Base-by-base conservation (phyloP, 2,797 vertebrate genomes). In the Hylomyscus alleni region DNA sequence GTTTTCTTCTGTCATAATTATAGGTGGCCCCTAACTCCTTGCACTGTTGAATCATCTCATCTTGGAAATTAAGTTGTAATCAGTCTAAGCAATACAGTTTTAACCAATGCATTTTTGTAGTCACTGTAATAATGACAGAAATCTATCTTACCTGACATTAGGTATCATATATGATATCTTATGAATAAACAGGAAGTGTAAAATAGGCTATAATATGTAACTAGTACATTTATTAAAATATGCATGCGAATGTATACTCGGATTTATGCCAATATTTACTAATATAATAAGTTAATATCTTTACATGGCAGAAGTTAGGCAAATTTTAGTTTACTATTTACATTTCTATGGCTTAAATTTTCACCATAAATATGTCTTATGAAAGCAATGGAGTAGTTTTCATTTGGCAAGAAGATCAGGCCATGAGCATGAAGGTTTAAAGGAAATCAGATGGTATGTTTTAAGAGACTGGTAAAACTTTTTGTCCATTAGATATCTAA, bases 1-100 rank as follows among this genome's bases (percentile, higher is more conserved):
- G 11, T 31, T 88, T 52, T 56, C 1, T 54, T 52, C 54, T 90
- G 24, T 82, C 11, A 24, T 40, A 80, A 86, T 85, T 62, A 69
- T 81, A 91, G 90, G 76, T 6, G 50, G 34, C 3, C 22, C 20
- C 13, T 47, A 24, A 26, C 20, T 0, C 60, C 19, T 95, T 65
- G 10, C 7, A 50, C 6, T 83, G 22, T 15, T n/a, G 60, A 62
- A 52, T 20, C 89, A 34, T 78, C 15, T 77, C 40, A 92, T 76
- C 91, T 83, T 92, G 69, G 58, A 84, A 96, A 90, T 82, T 83
- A 91, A 89, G 52, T 72, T 34, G 3, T 60, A 77, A 20, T 83
- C 17, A 31, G 24, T 69, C 56, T 77, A 87, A 89, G n/a, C 65
- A 40, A 54, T 17, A 37, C 26, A 80, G 73, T 58, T 89, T 77